Evolutionary conservation across 2,888 invertebrate species (phyloP).

Genomic region (Harpalus rufipes): DNA sequence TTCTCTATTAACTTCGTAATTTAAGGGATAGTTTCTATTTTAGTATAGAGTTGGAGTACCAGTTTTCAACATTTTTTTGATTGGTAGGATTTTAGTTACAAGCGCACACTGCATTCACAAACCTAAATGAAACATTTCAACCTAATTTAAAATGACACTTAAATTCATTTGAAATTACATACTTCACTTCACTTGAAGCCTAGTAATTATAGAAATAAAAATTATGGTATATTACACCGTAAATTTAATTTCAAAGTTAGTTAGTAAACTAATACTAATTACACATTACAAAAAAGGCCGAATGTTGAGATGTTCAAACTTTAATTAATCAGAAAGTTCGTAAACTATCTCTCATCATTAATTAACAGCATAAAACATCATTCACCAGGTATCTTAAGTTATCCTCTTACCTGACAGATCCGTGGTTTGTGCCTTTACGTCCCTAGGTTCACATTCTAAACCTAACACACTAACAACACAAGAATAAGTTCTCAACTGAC

Average conservation of each 20-base stretch:
- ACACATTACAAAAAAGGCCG: constrained; percentile 4
- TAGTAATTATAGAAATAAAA: neutral
- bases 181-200: neutral
- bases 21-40: too few relatives aligned
- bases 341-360: constrained; percentile 22
- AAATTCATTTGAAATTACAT: too few relatives aligned
- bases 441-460: neutral
- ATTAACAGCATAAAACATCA: constrained; percentile 27
- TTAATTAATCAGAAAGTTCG: constrained; percentile 42
- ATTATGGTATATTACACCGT: neutral
- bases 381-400: constrained; percentile 9
- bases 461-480: constrained; percentile 14
- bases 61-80: too few relatives aligned
- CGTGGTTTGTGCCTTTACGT: neutral
- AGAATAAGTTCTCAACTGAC: neutral
- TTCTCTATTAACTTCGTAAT: too few relatives aligned
- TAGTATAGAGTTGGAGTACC: too few relatives aligned
- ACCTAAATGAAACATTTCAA: too few relatives aligned
- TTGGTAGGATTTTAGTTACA: too few relatives aligned
- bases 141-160: too few relatives aligned
- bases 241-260: constrained; percentile 20
- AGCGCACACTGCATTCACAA: too few relatives aligned
- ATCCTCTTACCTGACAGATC: constrained; percentile 23
- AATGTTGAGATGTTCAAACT: constrained; percentile 23
- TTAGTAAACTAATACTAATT: constrained; percentile 34